phyloP scores from a whole-genome alignment of 2,113 vertebrate genomes.

The Sorex fumeus region DNA sequence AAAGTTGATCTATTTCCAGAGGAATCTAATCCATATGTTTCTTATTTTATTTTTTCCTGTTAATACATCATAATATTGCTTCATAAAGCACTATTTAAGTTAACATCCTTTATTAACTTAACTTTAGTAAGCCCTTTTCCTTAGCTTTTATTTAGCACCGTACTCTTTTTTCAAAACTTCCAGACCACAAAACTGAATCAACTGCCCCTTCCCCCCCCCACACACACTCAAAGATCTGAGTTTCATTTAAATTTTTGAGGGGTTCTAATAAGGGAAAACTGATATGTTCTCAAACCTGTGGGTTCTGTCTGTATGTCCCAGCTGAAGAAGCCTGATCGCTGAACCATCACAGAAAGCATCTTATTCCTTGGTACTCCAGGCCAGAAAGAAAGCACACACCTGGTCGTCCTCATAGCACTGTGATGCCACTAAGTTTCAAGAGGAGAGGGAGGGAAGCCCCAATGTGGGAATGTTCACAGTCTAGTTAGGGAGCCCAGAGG shows the following conservation, averaged over 20 bases:
- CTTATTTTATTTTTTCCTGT: conserved; percentile 55
- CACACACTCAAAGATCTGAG: conserved; percentile 14
- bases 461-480: no score
- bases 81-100: conserved; percentile 48
- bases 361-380: not conserved
- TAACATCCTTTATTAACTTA: conserved; percentile 55
- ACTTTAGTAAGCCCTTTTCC: conserved; percentile 32
- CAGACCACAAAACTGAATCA: conserved; percentile 4
- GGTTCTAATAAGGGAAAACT: conserved; percentile 30
- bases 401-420: rapidly evolving
- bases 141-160: conserved; percentile 68
- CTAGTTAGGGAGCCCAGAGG: not conserved
- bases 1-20: conserved; percentile 44
- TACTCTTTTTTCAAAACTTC: conserved; percentile 18
- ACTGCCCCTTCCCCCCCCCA: not conserved
- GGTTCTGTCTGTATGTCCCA: not conserved
- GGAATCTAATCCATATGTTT: conserved; percentile 65
- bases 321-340: not conserved
- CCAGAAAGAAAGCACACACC: not conserved
- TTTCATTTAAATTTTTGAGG: conserved; percentile 60
- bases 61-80: conserved; percentile 60
- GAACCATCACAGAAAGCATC: not conserved
- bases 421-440: not conserved
- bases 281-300: not conserved
- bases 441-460: no score